Percentiles rank a stretch among this genome's conserved stretches.
Conservation (phyloP, 2,888 invertebrate genomes). For the Lutraria lutraria region DNA sequence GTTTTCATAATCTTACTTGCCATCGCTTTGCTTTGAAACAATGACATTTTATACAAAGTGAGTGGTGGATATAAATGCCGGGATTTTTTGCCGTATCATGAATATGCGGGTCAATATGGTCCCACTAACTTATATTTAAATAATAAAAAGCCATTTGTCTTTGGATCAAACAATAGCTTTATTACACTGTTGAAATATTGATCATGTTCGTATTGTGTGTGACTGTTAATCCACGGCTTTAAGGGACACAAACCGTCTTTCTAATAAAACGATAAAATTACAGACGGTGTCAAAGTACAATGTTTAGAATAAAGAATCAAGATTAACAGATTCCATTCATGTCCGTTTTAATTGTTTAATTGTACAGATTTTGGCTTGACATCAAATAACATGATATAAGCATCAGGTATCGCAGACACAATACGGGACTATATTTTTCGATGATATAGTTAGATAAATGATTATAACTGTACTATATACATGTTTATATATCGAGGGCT, state of each 20-base stretch:
- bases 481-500: too few species aligned
- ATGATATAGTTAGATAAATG: neutral
- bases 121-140: too few species aligned
- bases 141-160: neutral
- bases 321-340: neutral
- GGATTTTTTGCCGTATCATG: neutral
- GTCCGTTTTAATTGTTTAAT: neutral
- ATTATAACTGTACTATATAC: too few species aligned
- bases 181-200: neutral
- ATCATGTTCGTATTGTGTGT: neutral
- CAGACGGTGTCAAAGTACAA: neutral
- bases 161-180: neutral
- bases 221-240: neutral
- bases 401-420: neutral
- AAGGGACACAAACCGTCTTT: neutral
- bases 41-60: too few species aligned
- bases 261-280: slow-evolving; percentile 13
- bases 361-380: neutral
- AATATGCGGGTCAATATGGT: neutral
- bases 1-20: too few species aligned
- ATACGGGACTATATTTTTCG: neutral
- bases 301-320: neutral
- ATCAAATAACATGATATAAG: neutral
- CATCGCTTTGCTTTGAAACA: too few species aligned
- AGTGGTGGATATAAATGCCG: neutral